Base-by-base conservation (phyloP, 2,888 invertebrate genomes). In the Callyntrura sp. region DNA sequence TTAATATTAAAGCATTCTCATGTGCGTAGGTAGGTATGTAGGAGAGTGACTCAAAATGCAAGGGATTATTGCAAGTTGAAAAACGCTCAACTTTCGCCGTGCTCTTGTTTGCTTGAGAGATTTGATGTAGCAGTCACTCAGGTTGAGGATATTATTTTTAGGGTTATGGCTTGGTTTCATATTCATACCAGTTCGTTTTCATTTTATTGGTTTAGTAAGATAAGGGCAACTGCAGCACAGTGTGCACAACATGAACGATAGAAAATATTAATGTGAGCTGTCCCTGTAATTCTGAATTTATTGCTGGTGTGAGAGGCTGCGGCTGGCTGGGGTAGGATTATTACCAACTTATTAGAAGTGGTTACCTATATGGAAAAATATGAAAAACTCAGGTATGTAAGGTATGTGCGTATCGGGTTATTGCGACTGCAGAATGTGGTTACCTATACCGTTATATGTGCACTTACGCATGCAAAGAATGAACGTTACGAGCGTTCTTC, bases 171-270 rank as follows among this genome's bases (percentile, higher is more conserved):
- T 76, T 62, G 57, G 43, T 65, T 65, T 25, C 43, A 51, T 78
- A 78, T 79, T 86, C 78, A 86, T 65, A 60, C 73, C 17, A 55
- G 62, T 28, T 73, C 35, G 28, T 70, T 76, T n/a, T n/a, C n/a
- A n/a, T n/a, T 84, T 68, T 83, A 83, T 83, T 76, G 60, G 85
- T 76, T 57, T 76, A 51, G 35, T 28, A 70, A 84, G 70, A 55
- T 23, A 35, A 57, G 70, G 55, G 11, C 62, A 35, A 81, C 35
- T n/a, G 57, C 11, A n/a, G n/a, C n/a, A n/a, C n/a, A n/a, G n/a
- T 3, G 60, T 60, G 17, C 20, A 68, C 55, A 35, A 6, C 2
- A 6, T n/a, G 2, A 25, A 23, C 2, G 8, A 4, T 28, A 35
- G 28, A 35, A 6, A 17, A 28, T 28, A 35, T 68, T 68, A 17